Evolutionary conservation across 2,797 vertebrate species (phyloP).

Genomic region (Erpetoichthys calabaricus): DNA sequence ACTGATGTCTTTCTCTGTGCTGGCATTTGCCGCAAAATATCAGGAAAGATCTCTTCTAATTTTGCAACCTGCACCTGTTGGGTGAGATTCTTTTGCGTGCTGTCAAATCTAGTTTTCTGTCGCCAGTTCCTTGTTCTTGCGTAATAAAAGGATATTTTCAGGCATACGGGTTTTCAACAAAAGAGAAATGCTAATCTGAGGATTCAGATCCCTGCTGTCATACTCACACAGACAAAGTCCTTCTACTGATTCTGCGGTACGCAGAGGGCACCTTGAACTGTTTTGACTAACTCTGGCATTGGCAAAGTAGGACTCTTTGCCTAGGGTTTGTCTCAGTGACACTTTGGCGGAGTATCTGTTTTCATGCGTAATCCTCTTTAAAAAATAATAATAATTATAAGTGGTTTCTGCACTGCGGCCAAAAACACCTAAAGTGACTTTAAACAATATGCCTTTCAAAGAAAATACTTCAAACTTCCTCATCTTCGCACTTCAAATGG

Average conservation of each 20-base stretch:
- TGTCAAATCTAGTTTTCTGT: conserved; percentile 27
- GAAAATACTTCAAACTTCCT: conserved; percentile 11
- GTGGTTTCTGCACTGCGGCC: conserved; percentile 3
- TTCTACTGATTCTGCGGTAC: no score
- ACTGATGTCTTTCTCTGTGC: no score
- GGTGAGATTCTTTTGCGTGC: conserved; percentile 48
- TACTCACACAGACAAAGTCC: no score
- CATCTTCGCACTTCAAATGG: conserved; percentile 4
- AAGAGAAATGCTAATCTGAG: neutral
- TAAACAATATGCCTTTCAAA: conserved; percentile 17
- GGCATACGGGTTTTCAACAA: no score
- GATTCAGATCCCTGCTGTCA: neutral
- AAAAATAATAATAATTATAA: conserved; percentile 6
- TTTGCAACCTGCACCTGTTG: conserved; percentile 27
- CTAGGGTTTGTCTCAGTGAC: neutral
- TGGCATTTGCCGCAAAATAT: no score
- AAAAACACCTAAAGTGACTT: conserved; percentile 16
- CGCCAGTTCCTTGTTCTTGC: conserved; percentile 69
- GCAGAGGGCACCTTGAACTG: no score
- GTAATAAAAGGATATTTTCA: conserved; percentile 15
- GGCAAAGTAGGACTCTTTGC: neutral
- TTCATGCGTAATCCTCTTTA: neutral
- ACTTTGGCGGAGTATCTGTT: neutral
- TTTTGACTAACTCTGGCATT: no score
- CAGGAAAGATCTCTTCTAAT: no score